These are phyloP conservation scores for Lagorchestes hirsutus DNA, from an alignment of 2,797 vertebrate species.

Conservation along the genomic window DNA sequence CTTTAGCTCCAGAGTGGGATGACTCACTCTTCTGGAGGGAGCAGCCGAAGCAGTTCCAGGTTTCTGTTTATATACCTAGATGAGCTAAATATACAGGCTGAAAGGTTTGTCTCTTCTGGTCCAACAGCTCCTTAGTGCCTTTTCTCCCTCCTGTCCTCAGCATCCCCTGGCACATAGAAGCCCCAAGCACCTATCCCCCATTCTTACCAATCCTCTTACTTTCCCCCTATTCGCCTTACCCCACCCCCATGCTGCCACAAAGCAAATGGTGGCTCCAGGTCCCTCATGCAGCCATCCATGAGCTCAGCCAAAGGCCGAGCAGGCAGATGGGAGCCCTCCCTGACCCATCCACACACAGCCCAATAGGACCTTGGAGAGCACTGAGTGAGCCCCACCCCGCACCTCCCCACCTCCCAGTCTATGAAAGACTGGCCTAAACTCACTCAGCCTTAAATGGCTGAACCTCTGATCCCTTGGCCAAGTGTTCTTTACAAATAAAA, in stretches of 20 bases:
- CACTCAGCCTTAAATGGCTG: background rate
- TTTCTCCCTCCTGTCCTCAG: slow-evolving; percentile 74
- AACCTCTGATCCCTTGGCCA: background rate
- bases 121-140: slow-evolving; percentile 80
- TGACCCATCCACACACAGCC: background rate
- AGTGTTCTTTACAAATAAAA: background rate
- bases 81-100: slow-evolving; percentile 88
- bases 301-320: slow-evolving; percentile 34
- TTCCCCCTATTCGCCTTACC: no score
- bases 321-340: background rate
- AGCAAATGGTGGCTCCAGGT: background rate
- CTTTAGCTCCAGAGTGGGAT: slow-evolving; percentile 87
- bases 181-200: slow-evolving; percentile 23
- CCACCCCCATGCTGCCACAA: background rate
- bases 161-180: slow-evolving; percentile 68
- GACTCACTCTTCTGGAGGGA: slow-evolving; percentile 85
- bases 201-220: rapidly evolving
- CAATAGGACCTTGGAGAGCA: background rate
- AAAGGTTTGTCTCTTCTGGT: slow-evolving; percentile 85
- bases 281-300: background rate
- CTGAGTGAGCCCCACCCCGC: background rate
- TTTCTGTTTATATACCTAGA: slow-evolving; percentile 88
- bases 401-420: background rate
- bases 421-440: slow-evolving; percentile 34
- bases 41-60: slow-evolving; percentile 83